Percentiles rank a stretch among this genome's conserved stretches.
These are phyloP conservation scores for Drosophila flavopinicola DNA, from an alignment of 2,888 invertebrate genomes.

Conservation along the genomic window DNA sequence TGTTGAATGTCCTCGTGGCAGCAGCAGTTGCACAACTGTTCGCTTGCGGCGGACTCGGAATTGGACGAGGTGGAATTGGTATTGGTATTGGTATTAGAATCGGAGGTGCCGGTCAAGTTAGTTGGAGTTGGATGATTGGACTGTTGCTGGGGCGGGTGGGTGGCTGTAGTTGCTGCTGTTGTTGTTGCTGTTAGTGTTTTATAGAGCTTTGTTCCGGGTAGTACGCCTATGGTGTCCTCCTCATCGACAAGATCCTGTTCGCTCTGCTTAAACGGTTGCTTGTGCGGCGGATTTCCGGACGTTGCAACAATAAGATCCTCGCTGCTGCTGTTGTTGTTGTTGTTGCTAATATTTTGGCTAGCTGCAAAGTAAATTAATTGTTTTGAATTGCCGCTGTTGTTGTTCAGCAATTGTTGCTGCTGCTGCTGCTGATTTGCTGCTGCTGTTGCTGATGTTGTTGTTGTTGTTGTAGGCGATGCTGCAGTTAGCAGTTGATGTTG, in stretches of 20 bases:
- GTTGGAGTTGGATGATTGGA: conserved; percentile 11
- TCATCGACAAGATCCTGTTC: conserved; percentile 12
- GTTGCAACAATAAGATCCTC: no score
- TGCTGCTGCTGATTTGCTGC: conserved; percentile 27
- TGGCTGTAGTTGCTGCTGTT: conserved; percentile 4
- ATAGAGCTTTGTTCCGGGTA: conserved; percentile 15
- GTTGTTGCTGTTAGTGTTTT: conserved; percentile 29
- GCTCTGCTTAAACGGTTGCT: conserved; percentile 20
- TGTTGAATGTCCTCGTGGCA: no score
- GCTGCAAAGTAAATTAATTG: conserved; percentile 74
- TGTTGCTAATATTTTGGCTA: conserved; percentile 36
- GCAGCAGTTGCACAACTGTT: conserved; percentile 21
- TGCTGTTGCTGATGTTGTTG: conserved; percentile 34
- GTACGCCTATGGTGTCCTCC: conserved; percentile 15
- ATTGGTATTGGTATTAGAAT: background rate
- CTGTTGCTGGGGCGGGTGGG: background rate
- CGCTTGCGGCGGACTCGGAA: conserved; percentile 13
- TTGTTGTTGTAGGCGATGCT: conserved; percentile 28
- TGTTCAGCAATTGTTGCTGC: conserved; percentile 33
- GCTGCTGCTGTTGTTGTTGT: conserved; percentile 24
- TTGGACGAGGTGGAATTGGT: background rate
- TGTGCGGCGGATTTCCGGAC: no score
- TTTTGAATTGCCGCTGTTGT: conserved; percentile 62
- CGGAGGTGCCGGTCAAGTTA: conserved; percentile 9
- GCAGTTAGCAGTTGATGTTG: conserved; percentile 37